These are phyloP conservation scores for Callionymus lyra DNA, from an alignment of 2,113 vertebrate species.

Conservation along the genomic window DNA sequence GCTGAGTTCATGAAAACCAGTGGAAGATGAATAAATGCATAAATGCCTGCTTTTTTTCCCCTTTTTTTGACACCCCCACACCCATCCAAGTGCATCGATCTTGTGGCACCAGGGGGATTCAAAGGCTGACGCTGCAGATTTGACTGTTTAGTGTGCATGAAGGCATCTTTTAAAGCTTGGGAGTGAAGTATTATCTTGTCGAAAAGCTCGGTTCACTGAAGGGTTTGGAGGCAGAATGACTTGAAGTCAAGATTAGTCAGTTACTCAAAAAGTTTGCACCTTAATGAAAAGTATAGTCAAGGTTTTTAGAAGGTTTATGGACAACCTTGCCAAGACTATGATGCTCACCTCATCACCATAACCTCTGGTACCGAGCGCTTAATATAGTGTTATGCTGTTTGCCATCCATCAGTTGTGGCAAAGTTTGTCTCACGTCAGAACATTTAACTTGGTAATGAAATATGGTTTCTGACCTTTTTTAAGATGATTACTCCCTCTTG, in stretches of 20 bases:
- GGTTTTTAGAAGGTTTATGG: too few species aligned
- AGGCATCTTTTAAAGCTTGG: background rate
- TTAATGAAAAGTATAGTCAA: too few species aligned
- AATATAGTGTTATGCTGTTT: too few species aligned
- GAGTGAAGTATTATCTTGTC: slow-evolving; percentile 7
- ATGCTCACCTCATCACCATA: too few species aligned
- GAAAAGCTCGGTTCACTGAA: slow-evolving; percentile 12
- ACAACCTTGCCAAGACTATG: too few species aligned
- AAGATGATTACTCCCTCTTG: slow-evolving; percentile 83
- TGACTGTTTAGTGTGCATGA: background rate
- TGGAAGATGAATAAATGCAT: too few species aligned
- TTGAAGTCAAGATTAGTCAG: slow-evolving; percentile 13
- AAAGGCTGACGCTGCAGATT: slow-evolving; percentile 15
- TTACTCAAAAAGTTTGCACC: background rate
- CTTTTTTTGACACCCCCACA: too few species aligned
- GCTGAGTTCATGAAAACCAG: too few species aligned
- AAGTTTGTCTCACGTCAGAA: too few species aligned
- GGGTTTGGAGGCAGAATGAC: slow-evolving; percentile 20
- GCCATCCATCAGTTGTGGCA: too few species aligned
- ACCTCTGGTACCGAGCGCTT: too few species aligned
- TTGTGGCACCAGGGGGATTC: slow-evolving; percentile 1
- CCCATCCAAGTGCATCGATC: background rate
- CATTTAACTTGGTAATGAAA: slow-evolving; percentile 48
- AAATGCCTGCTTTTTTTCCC: too few species aligned
- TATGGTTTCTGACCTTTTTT: slow-evolving; percentile 73